Evolutionary conservation across 64 coral and sea anemone species (phyloP), one percentile per base, ranked within the genome.

Genomic region (Astreopora myriophthalma): DNA sequence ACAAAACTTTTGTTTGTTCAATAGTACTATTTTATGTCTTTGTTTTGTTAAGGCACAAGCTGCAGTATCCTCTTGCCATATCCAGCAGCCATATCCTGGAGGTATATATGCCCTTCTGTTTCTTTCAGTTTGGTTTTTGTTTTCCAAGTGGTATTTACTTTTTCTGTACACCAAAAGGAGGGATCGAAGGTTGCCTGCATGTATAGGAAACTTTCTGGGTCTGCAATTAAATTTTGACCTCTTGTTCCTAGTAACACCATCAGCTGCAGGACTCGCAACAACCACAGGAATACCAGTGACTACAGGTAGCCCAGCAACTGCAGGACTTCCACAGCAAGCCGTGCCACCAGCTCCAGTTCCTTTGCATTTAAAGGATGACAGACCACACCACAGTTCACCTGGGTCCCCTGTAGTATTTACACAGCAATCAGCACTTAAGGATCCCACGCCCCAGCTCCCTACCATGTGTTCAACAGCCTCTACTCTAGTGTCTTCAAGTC

Each of bases 281-380:
- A 48, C 74, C 11, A 13, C 88, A 69, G 11, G n/a, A n/a, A n/a
- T n/a, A n/a, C n/a, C 40, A 44, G 2, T 10, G 6, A 8, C 11
- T 44, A 6, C 6, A 44, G 1, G 6, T 44, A 6, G 6, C 40
- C 40, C 40, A 44, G 49, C 1, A 55, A 55, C n/a, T n/a, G n/a
- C n/a, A n/a, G 58, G 51, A 63, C 35, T 83, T 6, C 31, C 89
- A 72, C 89, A 91, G 30, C 57, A 63, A 68, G 46, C 60, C 27
- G 42, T 66, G 37, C 27, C 55, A 19, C 73, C 73, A 20, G 13
- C 52, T 33, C 25, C 76, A 72, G 76, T 71, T 51, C 49, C 75
- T n/a, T 34, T 80, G 37, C 76, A 81, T 6, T 20, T 80, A 5
- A 91, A 91, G 68, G 90, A 92, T 62, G 84, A 91, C 32, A 84